Base-by-base conservation (phyloP, 2,797 vertebrate species). In the Avahi laniger region DNA sequence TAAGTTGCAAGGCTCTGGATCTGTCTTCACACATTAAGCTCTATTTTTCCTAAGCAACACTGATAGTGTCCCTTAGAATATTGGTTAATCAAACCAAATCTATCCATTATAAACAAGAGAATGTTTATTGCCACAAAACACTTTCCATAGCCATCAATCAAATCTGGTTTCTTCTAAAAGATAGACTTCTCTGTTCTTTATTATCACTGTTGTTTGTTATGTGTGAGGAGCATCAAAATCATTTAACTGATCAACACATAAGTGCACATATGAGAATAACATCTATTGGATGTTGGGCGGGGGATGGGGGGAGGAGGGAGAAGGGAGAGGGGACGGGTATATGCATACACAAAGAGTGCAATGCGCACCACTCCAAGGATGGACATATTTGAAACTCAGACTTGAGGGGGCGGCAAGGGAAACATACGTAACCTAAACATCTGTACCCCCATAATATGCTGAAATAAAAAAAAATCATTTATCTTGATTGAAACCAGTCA, bases 391-490 rank as follows among this genome's bases (percentile, higher is more conserved):
- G n/a, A n/a, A n/a, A n/a, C n/a, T n/a, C n/a, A n/a, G n/a, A n/a
- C n/a, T n/a, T n/a, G n/a, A n/a, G n/a, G n/a, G n/a, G n/a, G n/a
- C n/a, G n/a, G n/a, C n/a, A n/a, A n/a, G n/a, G n/a, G n/a, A n/a
- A n/a, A n/a, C n/a, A n/a, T n/a, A n/a, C n/a, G n/a, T n/a, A n/a
- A n/a, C n/a, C n/a, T n/a, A n/a, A n/a, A n/a, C n/a, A n/a, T n/a
- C n/a, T n/a, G n/a, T n/a, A n/a, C n/a, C n/a, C n/a, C n/a, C n/a
- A n/a, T n/a, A n/a, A n/a, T n/a, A n/a, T n/a, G n/a, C n/a, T n/a
- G n/a, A n/a, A n/a, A n/a, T n/a, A n/a, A n/a, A n/a, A n/a, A n/a
- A 38, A 94, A 87, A 79, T 89, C 11, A 94, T 69, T 86, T 75
- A 63, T 54, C 61, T 63, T 83, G 86, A 93, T 26, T 50, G 63